phyloP scores from a whole-genome alignment of 2,888 invertebrate species.

The Saturnia japonica region DNA sequence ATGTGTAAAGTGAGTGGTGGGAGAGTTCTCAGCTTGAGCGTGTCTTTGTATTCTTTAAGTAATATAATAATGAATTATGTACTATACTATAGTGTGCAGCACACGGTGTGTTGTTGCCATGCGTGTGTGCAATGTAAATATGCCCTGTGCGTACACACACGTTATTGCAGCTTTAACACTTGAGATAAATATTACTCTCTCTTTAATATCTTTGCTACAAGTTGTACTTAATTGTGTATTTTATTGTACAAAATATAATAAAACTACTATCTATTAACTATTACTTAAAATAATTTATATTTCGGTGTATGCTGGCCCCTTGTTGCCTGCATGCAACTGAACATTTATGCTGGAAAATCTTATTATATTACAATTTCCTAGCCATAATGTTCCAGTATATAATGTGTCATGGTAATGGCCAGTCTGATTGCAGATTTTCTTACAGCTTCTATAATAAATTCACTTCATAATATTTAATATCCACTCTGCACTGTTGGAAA shows the following conservation, averaged over 20 bases:
- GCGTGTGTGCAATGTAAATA: conserved; percentile 82
- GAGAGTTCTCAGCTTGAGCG: conserved; percentile 78
- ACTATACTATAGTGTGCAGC: conserved; percentile 81
- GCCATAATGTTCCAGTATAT: conserved; percentile 80
- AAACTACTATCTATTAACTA: conserved; percentile 81
- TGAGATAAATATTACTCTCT: conserved; percentile 80
- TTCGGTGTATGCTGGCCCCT: conserved; percentile 79
- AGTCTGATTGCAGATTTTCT: conserved; percentile 82
- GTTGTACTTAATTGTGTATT: conserved; percentile 86
- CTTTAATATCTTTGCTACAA: conserved; percentile 86
- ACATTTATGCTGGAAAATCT: conserved; percentile 81
- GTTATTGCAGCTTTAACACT: conserved; percentile 81
- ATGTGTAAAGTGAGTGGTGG: conserved; percentile 77
- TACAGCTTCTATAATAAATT: conserved; percentile 81
- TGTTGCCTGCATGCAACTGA: conserved; percentile 79
- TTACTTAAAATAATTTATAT: conserved; percentile 78
- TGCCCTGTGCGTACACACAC: conserved; percentile 81
- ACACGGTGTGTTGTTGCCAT: conserved; percentile 75
- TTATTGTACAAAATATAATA: conserved; percentile 86
- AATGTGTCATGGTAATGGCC: conserved; percentile 80
- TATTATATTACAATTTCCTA: conserved; percentile 71
- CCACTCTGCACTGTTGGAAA: conserved; percentile 80
- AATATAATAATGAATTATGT: conserved; percentile 74
- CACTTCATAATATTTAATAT: conserved; percentile 77
- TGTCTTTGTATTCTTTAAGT: conserved; percentile 81